Evolutionary conservation across 2,888 invertebrate genomes (phyloP).

Genomic region (Blastobasis lacticolella): DNA sequence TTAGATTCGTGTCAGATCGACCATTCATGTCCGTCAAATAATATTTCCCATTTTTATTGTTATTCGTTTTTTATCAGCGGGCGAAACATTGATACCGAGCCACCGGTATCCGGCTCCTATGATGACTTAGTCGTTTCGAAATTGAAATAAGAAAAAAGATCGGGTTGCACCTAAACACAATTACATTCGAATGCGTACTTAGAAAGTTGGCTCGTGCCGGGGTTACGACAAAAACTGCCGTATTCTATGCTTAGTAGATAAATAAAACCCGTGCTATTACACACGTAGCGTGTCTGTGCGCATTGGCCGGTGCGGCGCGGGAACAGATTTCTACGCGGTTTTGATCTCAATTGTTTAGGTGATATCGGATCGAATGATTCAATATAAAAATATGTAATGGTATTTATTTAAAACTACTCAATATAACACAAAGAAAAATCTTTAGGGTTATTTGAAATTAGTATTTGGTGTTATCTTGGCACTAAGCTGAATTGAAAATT

Average conservation of each 20-base stretch:
- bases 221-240: conserved; percentile 47
- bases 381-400: too few relatives aligned
- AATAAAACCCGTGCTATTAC: conserved; percentile 69
- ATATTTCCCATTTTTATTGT: conserved; percentile 20
- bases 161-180: conserved; percentile 36
- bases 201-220: conserved; percentile 69
- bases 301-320: too few relatives aligned
- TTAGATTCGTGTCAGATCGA: background rate
- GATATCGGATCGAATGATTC: too few relatives aligned
- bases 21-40: conserved; percentile 18
- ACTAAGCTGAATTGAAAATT: too few relatives aligned
- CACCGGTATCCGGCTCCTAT: conserved; percentile 47
- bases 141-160: conserved; percentile 50
- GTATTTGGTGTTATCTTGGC: too few relatives aligned
- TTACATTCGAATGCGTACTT: conserved; percentile 47
- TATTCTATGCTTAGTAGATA: conserved; percentile 37
- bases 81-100: too few relatives aligned
- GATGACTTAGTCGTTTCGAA: conserved; percentile 54
- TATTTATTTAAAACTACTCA: too few relatives aligned
- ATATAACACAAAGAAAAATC: too few relatives aligned
- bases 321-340: too few relatives aligned
- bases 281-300: conserved; percentile 45
- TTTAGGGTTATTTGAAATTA: too few relatives aligned
- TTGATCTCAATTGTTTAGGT: too few relatives aligned
- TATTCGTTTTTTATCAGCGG: too few relatives aligned